Evolutionary conservation across 2,797 vertebrate species (phyloP).

Genomic region (Sebastes flavidus): DNA sequence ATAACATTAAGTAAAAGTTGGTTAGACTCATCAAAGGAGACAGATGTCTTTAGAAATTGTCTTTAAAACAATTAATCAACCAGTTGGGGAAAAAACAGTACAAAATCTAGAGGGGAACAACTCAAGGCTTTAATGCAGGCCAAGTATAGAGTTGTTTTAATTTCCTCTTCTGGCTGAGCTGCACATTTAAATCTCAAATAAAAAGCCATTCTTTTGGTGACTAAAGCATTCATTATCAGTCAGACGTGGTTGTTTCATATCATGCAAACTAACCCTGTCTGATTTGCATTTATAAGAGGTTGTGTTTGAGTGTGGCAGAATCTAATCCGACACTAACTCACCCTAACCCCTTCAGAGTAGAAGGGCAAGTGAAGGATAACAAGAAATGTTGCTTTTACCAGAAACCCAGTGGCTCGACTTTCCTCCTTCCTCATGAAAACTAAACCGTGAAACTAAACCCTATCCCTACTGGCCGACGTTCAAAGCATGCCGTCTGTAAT

Average conservation of each 20-base stretch:
- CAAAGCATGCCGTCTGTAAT: background rate
- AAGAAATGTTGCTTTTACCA: constrained; percentile 20
- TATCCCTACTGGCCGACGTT: background rate
- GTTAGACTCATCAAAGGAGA: background rate
- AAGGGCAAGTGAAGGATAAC: constrained; percentile 11
- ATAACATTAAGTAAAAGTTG: background rate
- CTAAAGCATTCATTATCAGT: constrained; percentile 21
- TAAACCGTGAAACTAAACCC: constrained; percentile 2
- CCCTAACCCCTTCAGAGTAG: background rate
- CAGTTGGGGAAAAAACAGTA: background rate
- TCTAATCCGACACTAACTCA: background rate
- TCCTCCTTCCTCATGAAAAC: background rate
- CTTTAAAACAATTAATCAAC: constrained; percentile 12
- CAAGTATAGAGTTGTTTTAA: constrained; percentile 9
- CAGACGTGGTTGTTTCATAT: background rate
- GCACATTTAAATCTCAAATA: constrained; percentile 18
- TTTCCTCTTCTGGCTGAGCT: background rate
- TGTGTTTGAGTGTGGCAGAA: background rate
- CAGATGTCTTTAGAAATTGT: background rate
- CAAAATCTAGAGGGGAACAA: background rate
- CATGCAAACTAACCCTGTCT: background rate
- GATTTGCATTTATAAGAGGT: background rate
- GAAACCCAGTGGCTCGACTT: constrained; percentile 5
- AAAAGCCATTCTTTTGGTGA: constrained; percentile 14
- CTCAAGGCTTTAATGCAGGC: background rate